Conservation (phyloP, 2,113 vertebrate genomes). For the Amphilophus citrinellus region DNA sequence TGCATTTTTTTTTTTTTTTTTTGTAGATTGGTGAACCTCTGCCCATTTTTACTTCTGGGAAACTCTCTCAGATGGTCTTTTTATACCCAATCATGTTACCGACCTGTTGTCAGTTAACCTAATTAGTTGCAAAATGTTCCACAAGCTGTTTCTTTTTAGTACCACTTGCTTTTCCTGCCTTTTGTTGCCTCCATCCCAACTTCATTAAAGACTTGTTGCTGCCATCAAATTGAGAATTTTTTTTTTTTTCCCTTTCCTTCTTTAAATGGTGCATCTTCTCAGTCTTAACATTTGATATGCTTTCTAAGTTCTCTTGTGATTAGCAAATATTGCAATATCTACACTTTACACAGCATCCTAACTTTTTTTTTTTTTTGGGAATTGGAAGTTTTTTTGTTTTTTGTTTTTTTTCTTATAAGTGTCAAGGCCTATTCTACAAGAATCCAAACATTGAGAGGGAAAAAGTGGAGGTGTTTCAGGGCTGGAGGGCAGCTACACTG, state of each 20-base stretch:
- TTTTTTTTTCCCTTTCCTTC: too few relatives aligned
- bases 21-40: neutral
- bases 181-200: neutral
- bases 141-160: slow-evolving; percentile 1
- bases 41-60: neutral
- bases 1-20: neutral
- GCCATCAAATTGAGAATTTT: neutral
- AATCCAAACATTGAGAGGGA: neutral
- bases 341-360: too few relatives aligned
- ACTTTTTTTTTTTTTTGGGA: too few relatives aligned
- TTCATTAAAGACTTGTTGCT: neutral
- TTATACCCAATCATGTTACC: too few relatives aligned
- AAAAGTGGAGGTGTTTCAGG: neutral
- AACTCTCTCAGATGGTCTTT: neutral
- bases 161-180: neutral
- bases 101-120: neutral
- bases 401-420: neutral
- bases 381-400: too few relatives aligned
- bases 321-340: neutral
- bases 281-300: neutral
- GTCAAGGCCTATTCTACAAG: neutral
- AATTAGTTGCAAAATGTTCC: neutral
- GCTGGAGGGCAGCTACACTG: neutral
- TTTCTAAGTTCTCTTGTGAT: neutral
- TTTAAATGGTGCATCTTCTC: too few relatives aligned